Base-by-base conservation (phyloP, 2,888 invertebrate species). In the Hecatera dysodea region DNA sequence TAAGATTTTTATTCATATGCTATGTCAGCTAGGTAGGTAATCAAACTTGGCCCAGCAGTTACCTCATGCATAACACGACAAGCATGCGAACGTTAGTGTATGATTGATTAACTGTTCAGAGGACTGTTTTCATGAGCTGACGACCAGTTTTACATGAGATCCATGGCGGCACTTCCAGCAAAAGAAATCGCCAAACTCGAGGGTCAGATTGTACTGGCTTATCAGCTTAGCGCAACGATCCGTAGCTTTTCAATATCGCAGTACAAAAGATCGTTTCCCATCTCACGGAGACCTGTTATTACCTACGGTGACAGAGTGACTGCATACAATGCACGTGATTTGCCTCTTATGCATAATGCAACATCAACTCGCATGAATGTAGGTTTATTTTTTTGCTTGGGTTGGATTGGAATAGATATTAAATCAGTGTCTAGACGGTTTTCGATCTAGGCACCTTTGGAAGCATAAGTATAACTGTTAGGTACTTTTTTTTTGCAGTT, bases 241-340 rank as follows among this genome's bases (percentile, higher is more conserved):
- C 78, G 68, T 72, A 68, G 60, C 72, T 69, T 69, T 78, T 80
- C 70, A 74, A 52, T 71, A 62, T 48, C 39, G 56, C 50, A 62
- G 56, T 61, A 74, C 67, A 76, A 77, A 80, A 75, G 70, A 70
- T 67, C 44, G 72, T 73, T 82, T 85, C 84, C 80, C 85, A 85
- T 85, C 84, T 83, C 85, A 84, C 81, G 78, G 68, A 59, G 77
- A 62, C 78, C 68, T 84, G 82, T 80, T 80, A 82, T 75, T 81
- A n/a, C n/a, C n/a, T n/a, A 59, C 72, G 75, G 72, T 72, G 80
- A 75, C 80, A 78, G 60, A 53, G 52, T 59, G 56, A 24, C 44
- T 82, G 73, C 72, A 82, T 67, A 82, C 74, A 82, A 72, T 73
- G 60, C 73, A 67, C 46, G 69, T 75, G 68, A 74, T 78, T 73